These are phyloP conservation scores for Otolemur crassicaudatus DNA, from an alignment of 2,797 vertebrate species.

Conservation along the genomic window DNA sequence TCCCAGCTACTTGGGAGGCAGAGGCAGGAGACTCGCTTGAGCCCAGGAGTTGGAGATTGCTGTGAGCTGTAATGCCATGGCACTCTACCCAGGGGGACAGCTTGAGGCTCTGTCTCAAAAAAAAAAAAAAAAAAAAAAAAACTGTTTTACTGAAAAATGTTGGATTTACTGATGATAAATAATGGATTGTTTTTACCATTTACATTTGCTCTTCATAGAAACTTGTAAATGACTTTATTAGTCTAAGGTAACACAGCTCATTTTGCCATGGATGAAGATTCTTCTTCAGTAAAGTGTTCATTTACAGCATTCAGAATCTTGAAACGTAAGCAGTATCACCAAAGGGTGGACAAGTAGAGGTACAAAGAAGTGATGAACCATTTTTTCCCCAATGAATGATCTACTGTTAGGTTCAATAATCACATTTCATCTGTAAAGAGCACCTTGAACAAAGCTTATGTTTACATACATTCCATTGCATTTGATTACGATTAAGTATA, in stretches of 20 bases:
- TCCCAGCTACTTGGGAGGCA: too few relatives aligned
- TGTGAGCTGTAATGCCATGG: too few relatives aligned
- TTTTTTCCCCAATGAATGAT: neutral
- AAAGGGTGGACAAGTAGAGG: slow-evolving; percentile 41
- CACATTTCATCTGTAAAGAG: slow-evolving; percentile 46
- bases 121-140: too few relatives aligned
- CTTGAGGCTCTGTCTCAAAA: too few relatives aligned
- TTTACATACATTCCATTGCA: slow-evolving; percentile 44
- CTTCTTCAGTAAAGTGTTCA: slow-evolving; percentile 45
- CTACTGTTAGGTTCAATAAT: neutral
- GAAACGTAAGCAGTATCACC: slow-evolving; percentile 41
- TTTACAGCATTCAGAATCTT: slow-evolving; percentile 54
- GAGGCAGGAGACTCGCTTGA: too few relatives aligned
- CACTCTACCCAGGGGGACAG: too few relatives aligned
- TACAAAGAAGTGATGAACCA: neutral
- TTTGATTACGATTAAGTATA: slow-evolving; percentile 55
- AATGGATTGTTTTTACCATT: slow-evolving; percentile 47
- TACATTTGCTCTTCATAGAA: slow-evolving; percentile 51
- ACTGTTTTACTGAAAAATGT: neutral
- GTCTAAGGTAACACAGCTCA: slow-evolving; percentile 29
- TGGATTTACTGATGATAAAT: slow-evolving; percentile 43
- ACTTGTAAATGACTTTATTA: slow-evolving; percentile 47
- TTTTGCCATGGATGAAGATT: slow-evolving; percentile 49
- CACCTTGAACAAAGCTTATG: slow-evolving; percentile 12
- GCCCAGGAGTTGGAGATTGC: too few relatives aligned